Evolutionary conservation across 2,797 vertebrate genomes (phyloP).

Genomic region (Schizothorax lantsangensis): DNA sequence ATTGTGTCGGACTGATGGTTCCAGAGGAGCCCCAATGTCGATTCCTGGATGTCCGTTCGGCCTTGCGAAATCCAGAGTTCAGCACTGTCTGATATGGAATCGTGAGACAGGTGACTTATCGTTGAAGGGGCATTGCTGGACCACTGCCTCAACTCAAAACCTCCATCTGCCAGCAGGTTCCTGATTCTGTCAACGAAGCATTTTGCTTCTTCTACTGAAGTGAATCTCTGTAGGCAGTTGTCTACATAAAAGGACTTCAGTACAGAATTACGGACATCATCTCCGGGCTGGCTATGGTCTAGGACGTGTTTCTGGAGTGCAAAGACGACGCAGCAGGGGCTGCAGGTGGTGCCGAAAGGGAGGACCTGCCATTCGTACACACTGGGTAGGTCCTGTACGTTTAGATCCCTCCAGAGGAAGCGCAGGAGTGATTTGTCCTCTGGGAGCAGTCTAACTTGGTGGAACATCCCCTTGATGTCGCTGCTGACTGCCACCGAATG

Average conservation of each 20-base stretch:
- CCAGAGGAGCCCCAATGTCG: background rate
- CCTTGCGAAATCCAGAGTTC: background rate
- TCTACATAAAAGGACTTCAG: constrained; percentile 3
- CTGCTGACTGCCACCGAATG: no score
- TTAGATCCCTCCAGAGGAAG: no score
- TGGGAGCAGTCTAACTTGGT: no score
- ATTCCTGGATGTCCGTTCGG: background rate
- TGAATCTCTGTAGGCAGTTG: background rate
- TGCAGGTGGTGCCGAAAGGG: background rate
- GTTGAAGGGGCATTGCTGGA: background rate
- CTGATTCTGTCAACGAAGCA: background rate
- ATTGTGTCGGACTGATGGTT: no score
- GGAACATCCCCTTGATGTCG: no score
- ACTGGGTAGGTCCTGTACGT: background rate
- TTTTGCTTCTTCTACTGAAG: background rate
- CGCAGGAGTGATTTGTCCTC: no score
- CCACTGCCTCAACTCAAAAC: background rate
- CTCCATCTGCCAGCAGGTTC: background rate
- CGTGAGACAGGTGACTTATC: background rate
- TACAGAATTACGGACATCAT: background rate
- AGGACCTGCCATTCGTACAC: background rate
- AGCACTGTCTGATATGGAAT: background rate
- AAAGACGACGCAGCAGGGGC: background rate
- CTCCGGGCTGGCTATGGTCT: background rate
- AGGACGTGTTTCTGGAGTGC: background rate